phyloP scores from a whole-genome alignment of 92 coral and sea anemone genomes.

The Zoanthus gigantus region DNA sequence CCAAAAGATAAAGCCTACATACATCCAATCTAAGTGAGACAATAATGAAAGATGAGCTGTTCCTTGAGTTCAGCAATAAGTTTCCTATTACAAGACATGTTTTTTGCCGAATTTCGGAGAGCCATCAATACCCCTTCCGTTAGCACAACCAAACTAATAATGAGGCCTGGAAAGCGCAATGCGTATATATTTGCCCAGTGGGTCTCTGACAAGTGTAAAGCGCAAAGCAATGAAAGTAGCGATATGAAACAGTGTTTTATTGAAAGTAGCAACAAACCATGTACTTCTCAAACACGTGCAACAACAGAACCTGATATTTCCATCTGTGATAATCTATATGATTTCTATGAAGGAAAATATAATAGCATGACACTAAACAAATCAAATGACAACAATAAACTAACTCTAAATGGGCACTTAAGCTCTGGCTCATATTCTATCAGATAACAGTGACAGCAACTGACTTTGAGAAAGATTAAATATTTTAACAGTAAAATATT shows the following conservation, averaged over 20 bases:
- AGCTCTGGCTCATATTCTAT: background rate
- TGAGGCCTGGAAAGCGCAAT: slow-evolving; percentile 12
- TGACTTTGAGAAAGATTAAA: background rate
- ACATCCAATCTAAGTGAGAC: background rate
- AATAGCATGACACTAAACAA: background rate
- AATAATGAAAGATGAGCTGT: slow-evolving; percentile 6
- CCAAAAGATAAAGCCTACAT: slow-evolving; percentile 1
- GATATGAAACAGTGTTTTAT: background rate
- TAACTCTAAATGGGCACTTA: background rate
- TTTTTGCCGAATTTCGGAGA: slow-evolving; percentile 18
- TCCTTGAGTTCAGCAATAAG: background rate
- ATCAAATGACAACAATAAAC: background rate
- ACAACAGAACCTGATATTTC: background rate
- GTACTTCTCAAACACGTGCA: background rate
- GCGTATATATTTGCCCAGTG: slow-evolving; percentile 19
- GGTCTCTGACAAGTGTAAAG: slow-evolving; percentile 21
- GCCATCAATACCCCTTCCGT: slow-evolving; percentile 3
- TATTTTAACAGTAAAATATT: background rate
- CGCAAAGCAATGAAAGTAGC: background rate
- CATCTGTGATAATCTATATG: background rate
- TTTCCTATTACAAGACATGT: slow-evolving; percentile 21
- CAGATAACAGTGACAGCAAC: slow-evolving; percentile 8
- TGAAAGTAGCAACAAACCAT: background rate
- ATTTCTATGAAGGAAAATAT: background rate
- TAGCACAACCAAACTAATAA: background rate